Base-by-base conservation (phyloP, 2,797 vertebrate species). In the Microcaecilia unicolor region DNA sequence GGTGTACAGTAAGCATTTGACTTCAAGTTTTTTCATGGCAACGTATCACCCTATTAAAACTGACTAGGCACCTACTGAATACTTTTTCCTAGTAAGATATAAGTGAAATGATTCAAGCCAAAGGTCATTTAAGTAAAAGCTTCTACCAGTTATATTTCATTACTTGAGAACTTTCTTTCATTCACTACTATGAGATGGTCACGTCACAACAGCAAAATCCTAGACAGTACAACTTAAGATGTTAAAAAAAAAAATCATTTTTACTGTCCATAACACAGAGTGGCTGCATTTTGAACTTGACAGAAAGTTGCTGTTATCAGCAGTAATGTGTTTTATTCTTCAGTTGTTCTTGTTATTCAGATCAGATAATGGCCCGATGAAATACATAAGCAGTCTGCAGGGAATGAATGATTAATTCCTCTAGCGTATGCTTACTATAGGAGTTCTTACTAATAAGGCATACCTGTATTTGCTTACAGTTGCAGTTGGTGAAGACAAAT, bases 371-470 rank as follows among this genome's bases (percentile, higher is more conserved):
- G 51, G 64, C 26, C 37, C 22, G 24, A 61, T 81, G 64, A 81
- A 78, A 80, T 74, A 70, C 53, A 71, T 74, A 78, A 74, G 58
- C 67, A 76, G 54, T 73, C 70, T 75, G 30, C 42, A 67, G 71
- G 68, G 67, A 76, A 70, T 68, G 56, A 76, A 59, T 72, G 64
- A 80, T 80, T 78, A 80, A 83, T 77, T 80, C 40, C 37, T 71
- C 42, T 72, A 72, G 67, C 10, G 1, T 56, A 43, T 73, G 52
- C 65, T 64, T 78, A 64, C 67, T 69, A 56, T 71, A 70, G 59
- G 55, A 64, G 34, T 75, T 78, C 46, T 76, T 55, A 41, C 38
- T 66, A 70, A 67, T 62, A 75, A 70, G 73, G 68, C 51, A 42
- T 68, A 70, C 46, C 31, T 64, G 41, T 28, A 45, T 64, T 72